Evolutionary conservation across 2,113 vertebrate species (phyloP).

Genomic region (Stercorarius parasiticus): DNA sequence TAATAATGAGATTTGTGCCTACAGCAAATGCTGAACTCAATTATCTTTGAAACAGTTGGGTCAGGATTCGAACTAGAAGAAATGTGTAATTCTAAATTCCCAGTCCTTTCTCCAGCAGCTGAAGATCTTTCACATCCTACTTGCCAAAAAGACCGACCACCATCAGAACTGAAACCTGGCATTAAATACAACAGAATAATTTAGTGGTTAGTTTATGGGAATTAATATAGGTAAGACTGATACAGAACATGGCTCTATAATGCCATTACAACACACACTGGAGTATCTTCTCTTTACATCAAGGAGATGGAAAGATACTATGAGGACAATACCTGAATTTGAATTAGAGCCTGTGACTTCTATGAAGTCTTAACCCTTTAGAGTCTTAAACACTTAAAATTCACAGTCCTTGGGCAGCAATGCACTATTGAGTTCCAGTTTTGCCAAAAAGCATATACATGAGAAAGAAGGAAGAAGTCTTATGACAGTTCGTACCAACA

Average conservation of each 20-base stretch:
- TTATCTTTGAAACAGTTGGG: background rate
- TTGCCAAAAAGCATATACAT: background rate
- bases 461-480: background rate
- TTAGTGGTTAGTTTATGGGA: background rate
- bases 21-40: background rate
- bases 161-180: background rate
- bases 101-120: background rate
- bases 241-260: background rate
- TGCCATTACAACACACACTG: background rate
- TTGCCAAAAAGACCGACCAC: background rate
- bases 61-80: background rate
- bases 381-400: background rate
- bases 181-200: background rate
- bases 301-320: background rate
- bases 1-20: background rate
- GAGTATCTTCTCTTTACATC: background rate
- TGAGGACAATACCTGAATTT: background rate
- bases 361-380: background rate
- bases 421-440: background rate
- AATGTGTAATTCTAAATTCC: background rate
- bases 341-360: background rate
- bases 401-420: background rate
- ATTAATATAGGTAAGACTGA: background rate
- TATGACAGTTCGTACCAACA: background rate
- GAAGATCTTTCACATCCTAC: background rate